These are phyloP conservation scores for Operophtera brumata DNA, from an alignment of 2,888 invertebrate genomes.

Conservation along the genomic window DNA sequence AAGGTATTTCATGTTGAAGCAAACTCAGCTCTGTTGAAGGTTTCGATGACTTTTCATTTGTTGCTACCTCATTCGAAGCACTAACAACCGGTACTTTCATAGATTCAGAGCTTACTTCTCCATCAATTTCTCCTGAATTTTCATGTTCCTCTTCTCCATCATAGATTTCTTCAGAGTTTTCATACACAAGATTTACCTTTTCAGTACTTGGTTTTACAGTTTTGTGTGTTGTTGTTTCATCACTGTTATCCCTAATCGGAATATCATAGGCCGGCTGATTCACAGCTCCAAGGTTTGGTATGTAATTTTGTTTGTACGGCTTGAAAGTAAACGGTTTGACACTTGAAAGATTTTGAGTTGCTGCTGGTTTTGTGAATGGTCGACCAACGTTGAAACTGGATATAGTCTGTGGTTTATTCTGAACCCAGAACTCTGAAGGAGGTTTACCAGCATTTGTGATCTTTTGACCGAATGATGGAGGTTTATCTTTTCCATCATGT, in stretches of 20 bases:
- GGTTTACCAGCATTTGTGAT: constrained; percentile 66
- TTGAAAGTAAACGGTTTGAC: constrained; percentile 43
- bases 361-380: constrained; percentile 60
- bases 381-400: constrained; percentile 60
- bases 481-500: constrained; percentile 52
- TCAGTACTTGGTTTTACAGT: constrained; percentile 37
- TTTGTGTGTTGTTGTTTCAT: constrained; percentile 59
- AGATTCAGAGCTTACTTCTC: constrained; percentile 72
- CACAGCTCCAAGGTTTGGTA: constrained; percentile 56
- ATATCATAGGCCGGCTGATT: constrained; percentile 73
- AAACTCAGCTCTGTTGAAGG: constrained; percentile 50
- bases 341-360: constrained; percentile 45
- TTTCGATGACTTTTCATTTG: constrained; percentile 34
- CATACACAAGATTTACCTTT: constrained; percentile 60
- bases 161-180: constrained; percentile 71
- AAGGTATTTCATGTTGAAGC: constrained; percentile 51
- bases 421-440: constrained; percentile 63
- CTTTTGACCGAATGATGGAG: constrained; percentile 68
- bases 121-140: constrained; percentile 63
- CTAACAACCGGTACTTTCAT: constrained; percentile 72
- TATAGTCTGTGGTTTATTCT: constrained; percentile 40
- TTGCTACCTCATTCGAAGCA: constrained; percentile 53
- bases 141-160: constrained; percentile 67
- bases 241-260: constrained; percentile 68
- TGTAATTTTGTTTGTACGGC: constrained; percentile 50